Evolutionary conservation across 2,113 vertebrate species (phyloP).

Genomic region (Neopipo cinnamomea): DNA sequence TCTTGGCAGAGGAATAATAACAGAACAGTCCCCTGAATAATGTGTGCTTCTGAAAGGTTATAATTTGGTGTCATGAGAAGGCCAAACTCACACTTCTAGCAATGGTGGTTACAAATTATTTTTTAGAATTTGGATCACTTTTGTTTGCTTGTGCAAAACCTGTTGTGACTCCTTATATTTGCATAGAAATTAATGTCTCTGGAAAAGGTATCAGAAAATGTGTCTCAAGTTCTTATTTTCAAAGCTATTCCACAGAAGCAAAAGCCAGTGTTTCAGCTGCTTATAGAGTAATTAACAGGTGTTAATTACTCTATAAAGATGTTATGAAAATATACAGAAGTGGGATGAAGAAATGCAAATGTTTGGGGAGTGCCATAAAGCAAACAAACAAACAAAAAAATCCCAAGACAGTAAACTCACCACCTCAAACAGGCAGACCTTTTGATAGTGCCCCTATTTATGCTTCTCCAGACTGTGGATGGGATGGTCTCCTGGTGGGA

Average conservation of each 20-base stretch:
- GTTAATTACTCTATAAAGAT: neutral
- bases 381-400: neutral
- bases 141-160: neutral
- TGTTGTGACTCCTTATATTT: neutral
- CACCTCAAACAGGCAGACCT: neutral
- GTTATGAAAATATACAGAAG: neutral
- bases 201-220: neutral
- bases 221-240: neutral
- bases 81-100: neutral
- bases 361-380: neutral
- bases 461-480: neutral
- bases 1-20: neutral
- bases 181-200: neutral
- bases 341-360: neutral
- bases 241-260: neutral
- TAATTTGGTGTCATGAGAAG: neutral
- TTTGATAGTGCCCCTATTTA: neutral
- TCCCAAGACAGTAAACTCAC: neutral
- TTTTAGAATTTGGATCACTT: neutral
- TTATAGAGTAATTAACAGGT: neutral
- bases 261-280: neutral
- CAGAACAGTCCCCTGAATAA: neutral
- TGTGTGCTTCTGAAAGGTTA: neutral
- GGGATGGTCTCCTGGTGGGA: neutral
- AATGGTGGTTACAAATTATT: neutral